Evolutionary conservation across 2,797 vertebrate genomes (phyloP), one percentile per base, ranked within the genome.

Genomic region (Rallus crepitans): DNA sequence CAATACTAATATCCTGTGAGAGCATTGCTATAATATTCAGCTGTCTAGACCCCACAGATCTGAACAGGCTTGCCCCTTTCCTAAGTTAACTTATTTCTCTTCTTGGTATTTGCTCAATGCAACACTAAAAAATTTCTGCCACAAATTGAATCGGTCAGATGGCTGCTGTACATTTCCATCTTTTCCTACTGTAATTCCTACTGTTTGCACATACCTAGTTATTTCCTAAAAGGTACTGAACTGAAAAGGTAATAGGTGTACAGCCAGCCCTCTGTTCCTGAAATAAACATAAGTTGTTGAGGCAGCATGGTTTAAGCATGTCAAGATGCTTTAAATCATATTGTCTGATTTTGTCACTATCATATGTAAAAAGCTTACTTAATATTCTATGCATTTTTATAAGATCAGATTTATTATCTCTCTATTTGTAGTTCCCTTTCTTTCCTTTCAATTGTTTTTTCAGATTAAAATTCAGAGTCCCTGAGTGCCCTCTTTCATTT

Each of bases 381-480:
- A 89, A 85, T 82, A 73, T 57, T 83, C 37, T 47, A 37, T 86
- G 33, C 18, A 42, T 18, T 82, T 77, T 85, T 25, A 10, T 61
- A 47, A 50, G 19, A 79, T 37, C 11, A 65, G 50, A 53, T 71
- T 69, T 64, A 57, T 90, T 50, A 18, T 42, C 9, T 28, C 15
- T 71, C 13, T 55, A 24, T 81, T 47, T 82, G 16, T 80, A 70
- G 53, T 87, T 81, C 5, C 15, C 79, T 86, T 65, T 61, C 15
- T 82, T 87, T 57, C 8, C 20, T 79, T 89, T 76, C 70, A 89
- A 47, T 79, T 87, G 24, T 92, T 72, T 83, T 91, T 83, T 94
- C 59, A 81, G 27, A 63, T 78, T 94, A 21, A 88, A 86, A 94
- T 83, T 21, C 72, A 76, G 55, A 91, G 33, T 83, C 65, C n/a